phyloP scores from a whole-genome alignment of 2,888 invertebrate genomes.

The Gastrophysa polygoni region DNA sequence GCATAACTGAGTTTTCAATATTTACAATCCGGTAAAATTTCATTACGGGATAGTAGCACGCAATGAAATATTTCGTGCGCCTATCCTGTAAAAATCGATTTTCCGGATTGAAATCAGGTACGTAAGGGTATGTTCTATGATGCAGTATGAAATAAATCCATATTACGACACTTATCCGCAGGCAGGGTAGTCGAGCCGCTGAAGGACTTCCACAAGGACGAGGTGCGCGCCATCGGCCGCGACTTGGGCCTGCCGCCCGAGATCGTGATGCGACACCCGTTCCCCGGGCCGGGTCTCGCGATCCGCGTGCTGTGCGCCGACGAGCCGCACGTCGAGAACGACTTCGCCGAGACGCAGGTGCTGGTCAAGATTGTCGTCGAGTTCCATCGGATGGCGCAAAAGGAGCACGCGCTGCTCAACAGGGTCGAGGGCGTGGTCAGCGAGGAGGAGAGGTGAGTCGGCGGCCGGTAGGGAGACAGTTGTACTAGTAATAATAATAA shows the following conservation, averaged over 20 bases:
- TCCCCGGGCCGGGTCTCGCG: constrained; percentile 97
- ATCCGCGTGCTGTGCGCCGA: constrained; percentile 96
- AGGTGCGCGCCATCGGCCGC: constrained; percentile 86
- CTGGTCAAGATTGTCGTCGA: constrained; percentile 94
- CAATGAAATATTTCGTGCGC: no score
- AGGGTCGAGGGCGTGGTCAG: constrained; percentile 82
- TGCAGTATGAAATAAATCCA: no score
- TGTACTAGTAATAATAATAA: no score
- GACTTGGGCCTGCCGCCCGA: constrained; percentile 87
- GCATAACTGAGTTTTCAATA: no score
- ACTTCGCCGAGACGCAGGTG: constrained; percentile 95
- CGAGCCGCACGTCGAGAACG: constrained; percentile 91
- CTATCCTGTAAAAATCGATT: no score
- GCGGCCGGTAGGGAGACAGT: no score
- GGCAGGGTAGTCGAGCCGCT: constrained; percentile 99
- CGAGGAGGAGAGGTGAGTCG: constrained; percentile 68
- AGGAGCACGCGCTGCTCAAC: constrained; percentile 90
- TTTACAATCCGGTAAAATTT: no score
- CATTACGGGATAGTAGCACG: no score
- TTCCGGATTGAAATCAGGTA: no score
- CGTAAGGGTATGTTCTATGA: no score
- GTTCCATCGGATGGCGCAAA: constrained; percentile 88
- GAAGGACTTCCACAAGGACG: constrained; percentile 98
- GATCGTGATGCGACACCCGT: constrained; percentile 94
- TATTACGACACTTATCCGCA: no score